Evolutionary conservation across 2,797 vertebrate genomes (phyloP).

Genomic region (Gallinago nigripennis): DNA sequence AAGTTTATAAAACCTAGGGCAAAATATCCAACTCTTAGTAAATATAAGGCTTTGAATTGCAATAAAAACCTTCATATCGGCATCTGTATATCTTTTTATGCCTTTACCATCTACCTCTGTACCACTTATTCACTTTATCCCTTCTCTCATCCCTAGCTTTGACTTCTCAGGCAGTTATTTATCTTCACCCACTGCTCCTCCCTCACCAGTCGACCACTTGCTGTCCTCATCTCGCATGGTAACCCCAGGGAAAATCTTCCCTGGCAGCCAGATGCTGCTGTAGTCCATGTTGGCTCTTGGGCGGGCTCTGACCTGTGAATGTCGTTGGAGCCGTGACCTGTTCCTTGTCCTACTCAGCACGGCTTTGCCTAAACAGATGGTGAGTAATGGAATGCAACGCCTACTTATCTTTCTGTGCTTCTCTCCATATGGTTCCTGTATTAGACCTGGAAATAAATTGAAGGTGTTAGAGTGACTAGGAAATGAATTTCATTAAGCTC

Average conservation of each 20-base stretch:
- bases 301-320: neutral
- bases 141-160: neutral
- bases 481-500: constrained; percentile 2
- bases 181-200: neutral
- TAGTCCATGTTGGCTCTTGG: neutral
- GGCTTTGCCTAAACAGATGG: constrained; percentile 26
- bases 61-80: neutral
- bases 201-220: neutral
- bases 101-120: neutral
- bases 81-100: neutral
- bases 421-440: constrained; percentile 31
- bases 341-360: neutral
- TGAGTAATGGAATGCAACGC: neutral
- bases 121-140: neutral
- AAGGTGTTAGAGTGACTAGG: neutral
- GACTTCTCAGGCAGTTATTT: neutral
- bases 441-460: neutral
- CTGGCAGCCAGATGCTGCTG: neutral
- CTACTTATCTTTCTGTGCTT: neutral
- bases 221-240: rapidly evolving
- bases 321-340: neutral
- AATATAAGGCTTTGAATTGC: neutral
- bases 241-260: neutral
- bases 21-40: neutral
- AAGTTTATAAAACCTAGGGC: neutral